These are phyloP conservation scores for Galbula dea DNA, from an alignment of 2,113 vertebrate genomes.

Conservation along the genomic window DNA sequence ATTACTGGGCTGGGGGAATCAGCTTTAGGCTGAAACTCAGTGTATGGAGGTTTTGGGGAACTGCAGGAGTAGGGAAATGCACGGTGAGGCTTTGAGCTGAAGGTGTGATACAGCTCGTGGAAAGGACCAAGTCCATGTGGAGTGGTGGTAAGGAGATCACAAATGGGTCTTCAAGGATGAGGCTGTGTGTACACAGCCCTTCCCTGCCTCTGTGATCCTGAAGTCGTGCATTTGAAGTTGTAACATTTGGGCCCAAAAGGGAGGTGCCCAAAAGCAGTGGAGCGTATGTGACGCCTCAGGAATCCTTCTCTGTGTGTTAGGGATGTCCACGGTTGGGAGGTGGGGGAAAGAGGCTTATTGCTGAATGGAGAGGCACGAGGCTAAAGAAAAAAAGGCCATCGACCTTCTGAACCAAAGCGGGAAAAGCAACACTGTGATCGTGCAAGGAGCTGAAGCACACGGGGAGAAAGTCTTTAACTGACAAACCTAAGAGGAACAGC, in stretches of 20 bases:
- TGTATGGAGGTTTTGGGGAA: neutral
- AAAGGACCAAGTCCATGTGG: neutral
- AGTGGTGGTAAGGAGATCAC: neutral
- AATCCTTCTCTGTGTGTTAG: neutral
- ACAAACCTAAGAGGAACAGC: neutral
- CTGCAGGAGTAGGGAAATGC: neutral
- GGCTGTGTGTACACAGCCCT: neutral
- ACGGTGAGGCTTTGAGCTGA: neutral
- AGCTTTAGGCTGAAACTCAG: neutral
- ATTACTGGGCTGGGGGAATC: neutral
- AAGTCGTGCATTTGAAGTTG: neutral
- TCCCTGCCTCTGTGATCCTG: neutral
- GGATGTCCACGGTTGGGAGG: neutral
- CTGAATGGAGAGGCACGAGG: neutral
- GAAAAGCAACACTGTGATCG: rapidly evolving
- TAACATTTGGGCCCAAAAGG: neutral
- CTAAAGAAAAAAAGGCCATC: neutral
- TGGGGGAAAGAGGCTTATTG: neutral
- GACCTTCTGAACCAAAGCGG: neutral
- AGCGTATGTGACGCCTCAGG: neutral
- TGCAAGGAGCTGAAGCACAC: neutral
- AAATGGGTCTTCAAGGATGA: neutral
- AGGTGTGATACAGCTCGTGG: neutral
- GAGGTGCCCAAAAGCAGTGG: neutral
- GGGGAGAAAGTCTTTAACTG: neutral